Percentiles rank a stretch among this genome's conserved stretches.
Conservation (phyloP, 2,888 invertebrate species). For the Nezara viridula region DNA sequence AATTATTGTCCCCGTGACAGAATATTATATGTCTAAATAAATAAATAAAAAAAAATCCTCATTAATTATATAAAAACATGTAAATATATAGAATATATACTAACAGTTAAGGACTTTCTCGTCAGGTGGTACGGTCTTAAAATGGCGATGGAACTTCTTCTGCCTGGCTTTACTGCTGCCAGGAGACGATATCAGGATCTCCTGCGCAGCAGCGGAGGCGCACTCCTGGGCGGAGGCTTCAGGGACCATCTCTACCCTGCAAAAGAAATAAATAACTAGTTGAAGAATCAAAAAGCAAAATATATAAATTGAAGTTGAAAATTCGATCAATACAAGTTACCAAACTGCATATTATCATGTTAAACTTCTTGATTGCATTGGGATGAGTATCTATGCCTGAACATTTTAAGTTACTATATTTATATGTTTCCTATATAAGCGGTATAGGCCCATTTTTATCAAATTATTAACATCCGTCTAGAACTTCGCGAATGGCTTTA, state of each 20-base stretch:
- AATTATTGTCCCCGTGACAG: no score
- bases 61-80: no score
- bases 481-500: no score
- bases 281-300: neutral
- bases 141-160: conserved; percentile 91
- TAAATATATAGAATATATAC: no score
- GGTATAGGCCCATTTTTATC: no score
- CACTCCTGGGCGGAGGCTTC: conserved; percentile 68
- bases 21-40: no score
- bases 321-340: neutral
- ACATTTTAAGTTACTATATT: neutral
- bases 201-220: conserved; percentile 69
- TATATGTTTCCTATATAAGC: no score
- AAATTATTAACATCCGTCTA: no score
- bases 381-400: neutral
- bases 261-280: neutral
- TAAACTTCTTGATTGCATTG: no score
- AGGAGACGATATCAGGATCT: conserved; percentile 69
- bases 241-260: conserved; percentile 65
- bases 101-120: conserved; percentile 89
- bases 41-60: no score
- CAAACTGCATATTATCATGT: neutral
- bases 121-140: conserved; percentile 81
- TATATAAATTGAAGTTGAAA: no score
- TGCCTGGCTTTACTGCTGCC: conserved; percentile 82